phyloP scores from a whole-genome alignment of 2,888 invertebrate species.

The Caenorhabditis zanzibari region DNA sequence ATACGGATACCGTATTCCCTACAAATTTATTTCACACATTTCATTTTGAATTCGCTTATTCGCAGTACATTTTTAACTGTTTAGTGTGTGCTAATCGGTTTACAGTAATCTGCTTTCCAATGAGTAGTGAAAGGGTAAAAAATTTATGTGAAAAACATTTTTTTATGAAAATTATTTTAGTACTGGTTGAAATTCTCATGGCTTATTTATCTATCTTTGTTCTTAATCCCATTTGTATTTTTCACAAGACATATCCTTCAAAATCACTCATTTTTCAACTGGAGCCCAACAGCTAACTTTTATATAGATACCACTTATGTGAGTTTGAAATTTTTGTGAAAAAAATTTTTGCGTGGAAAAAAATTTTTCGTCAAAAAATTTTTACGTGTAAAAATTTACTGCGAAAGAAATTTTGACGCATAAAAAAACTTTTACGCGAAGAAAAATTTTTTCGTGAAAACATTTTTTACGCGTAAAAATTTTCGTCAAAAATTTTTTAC shows the following conservation, averaged over 20 bases:
- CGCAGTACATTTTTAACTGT: constrained; percentile 42
- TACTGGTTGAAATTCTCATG: constrained; percentile 14
- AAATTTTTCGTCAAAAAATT: too few species aligned
- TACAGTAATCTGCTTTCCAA: constrained; percentile 25
- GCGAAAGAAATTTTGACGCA: too few species aligned
- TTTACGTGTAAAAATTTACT: too few species aligned
- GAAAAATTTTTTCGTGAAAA: too few species aligned
- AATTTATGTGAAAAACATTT: neutral
- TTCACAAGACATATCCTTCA: constrained; percentile 9
- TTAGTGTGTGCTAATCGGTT: constrained; percentile 29
- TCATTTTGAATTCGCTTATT: constrained; percentile 44
- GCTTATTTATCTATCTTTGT: constrained; percentile 8
- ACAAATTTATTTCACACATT: constrained; percentile 22
- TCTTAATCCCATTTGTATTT: constrained; percentile 6
- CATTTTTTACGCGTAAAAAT: too few species aligned
- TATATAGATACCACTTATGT: constrained; percentile 45
- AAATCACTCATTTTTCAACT: constrained; percentile 24
- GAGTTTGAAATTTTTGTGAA: neutral
- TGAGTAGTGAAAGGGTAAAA: constrained; percentile 29
- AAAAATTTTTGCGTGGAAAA: too few species aligned
- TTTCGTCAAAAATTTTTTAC: too few species aligned
- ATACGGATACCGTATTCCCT: constrained; percentile 10
- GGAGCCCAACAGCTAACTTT: constrained; percentile 4
- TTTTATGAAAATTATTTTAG: too few species aligned
- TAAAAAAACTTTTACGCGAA: too few species aligned